Evolutionary conservation across 2,888 invertebrate species (phyloP).

Genomic region (Smittia aterrima): DNA sequence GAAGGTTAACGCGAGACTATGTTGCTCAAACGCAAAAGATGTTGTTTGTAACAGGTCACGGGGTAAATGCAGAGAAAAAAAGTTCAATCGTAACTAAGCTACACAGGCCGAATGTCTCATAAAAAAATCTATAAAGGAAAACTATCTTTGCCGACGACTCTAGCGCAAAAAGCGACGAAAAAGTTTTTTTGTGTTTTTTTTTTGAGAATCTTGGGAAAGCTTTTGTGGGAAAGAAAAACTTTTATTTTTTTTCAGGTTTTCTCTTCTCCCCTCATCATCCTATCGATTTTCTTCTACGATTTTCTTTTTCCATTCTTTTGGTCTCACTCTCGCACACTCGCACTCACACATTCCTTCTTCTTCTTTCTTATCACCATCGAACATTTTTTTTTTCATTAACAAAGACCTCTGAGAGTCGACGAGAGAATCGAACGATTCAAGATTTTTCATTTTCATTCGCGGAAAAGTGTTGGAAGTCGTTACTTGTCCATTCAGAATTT

Average conservation of each 20-base stretch:
- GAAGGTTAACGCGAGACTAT: neutral
- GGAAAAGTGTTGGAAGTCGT: neutral
- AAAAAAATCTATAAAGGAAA: neutral
- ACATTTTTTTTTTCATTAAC: constrained; percentile 30
- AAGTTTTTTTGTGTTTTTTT: neutral
- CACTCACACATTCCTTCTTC: neutral
- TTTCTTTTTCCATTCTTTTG: neutral
- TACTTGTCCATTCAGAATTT: neutral
- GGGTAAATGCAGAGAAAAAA: neutral
- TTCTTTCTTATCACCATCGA: constrained; percentile 28
- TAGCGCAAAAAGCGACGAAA: neutral
- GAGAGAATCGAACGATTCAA: no score
- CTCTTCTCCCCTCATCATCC: constrained; percentile 13
- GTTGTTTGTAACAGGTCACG: neutral
- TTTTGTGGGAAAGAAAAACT: neutral
- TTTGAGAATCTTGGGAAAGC: neutral
- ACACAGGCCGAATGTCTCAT: neutral
- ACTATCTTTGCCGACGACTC: neutral
- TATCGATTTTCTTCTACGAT: constrained; percentile 37
- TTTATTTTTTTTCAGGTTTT: neutral
- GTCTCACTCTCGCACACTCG: constrained; percentile 17
- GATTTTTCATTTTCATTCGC: neutral
- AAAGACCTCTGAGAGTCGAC: constrained; percentile 10
- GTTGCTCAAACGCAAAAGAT: neutral
- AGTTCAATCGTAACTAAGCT: neutral